Evolutionary conservation across 2,888 invertebrate genomes (phyloP).

Genomic region (Pyrocoelia pectoralis): DNA sequence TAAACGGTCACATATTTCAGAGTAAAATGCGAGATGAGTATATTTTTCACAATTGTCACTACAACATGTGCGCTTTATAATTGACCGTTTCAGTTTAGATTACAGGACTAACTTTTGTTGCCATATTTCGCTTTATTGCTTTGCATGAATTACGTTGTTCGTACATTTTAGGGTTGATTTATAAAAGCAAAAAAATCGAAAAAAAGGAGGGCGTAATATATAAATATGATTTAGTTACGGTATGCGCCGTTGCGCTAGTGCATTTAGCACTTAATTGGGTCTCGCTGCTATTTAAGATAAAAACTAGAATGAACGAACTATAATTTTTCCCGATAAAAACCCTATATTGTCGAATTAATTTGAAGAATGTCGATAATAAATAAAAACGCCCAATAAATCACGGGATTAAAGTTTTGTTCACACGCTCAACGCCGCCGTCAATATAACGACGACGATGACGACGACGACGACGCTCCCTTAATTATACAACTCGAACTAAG

Average conservation of each 20-base stretch:
- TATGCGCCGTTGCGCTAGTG: conserved; percentile 26
- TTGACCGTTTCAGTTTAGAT: conserved; percentile 44
- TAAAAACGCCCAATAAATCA: background rate
- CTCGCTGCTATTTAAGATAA: conserved; percentile 25
- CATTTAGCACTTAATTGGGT: conserved; percentile 28
- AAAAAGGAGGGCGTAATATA: conserved; percentile 9
- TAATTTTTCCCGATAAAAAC: conserved; percentile 24
- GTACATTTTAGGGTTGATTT: conserved; percentile 40
- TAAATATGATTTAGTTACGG: conserved; percentile 30
- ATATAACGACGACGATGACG: background rate
- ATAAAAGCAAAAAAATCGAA: conserved; percentile 31
- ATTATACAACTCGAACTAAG: conserved; percentile 4
- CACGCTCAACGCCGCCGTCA: background rate
- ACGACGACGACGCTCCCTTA: background rate
- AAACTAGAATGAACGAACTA: conserved; percentile 21
- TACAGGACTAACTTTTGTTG: conserved; percentile 42
- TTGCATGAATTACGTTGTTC: conserved; percentile 35
- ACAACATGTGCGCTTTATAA: conserved; percentile 43
- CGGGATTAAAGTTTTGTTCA: conserved; percentile 10
- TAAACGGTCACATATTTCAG: conserved; percentile 32
- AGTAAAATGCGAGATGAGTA: conserved; percentile 39
- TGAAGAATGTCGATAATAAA: conserved; percentile 11
- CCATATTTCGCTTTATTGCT: conserved; percentile 43
- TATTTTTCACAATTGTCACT: conserved; percentile 45
- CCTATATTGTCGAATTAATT: conserved; percentile 12